Base-by-base conservation (phyloP, 2,888 invertebrate genomes). In the Ophion ventricosus region DNA sequence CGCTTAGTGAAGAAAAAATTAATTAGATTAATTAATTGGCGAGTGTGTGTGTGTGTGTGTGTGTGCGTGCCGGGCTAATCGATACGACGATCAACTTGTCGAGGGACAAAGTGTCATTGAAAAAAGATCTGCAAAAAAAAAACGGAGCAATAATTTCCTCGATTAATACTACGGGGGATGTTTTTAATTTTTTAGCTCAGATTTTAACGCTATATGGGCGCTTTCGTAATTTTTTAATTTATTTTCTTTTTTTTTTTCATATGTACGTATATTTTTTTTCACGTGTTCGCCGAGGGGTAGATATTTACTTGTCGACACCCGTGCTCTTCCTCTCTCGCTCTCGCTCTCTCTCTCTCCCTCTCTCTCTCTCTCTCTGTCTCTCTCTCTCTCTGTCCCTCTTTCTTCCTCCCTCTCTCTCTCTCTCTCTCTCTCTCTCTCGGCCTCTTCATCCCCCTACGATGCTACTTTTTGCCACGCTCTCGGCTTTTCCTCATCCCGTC, bases 1-100 rank as follows among this genome's bases (percentile, higher is more conserved):
- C 1, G 17, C n/a, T n/a, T 7, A 54, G 7, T 0, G 54, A 25
- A 7, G 17, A 49, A 1, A 54, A 25, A n/a, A 25, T 20, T 74
- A 80, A 80, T 74, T 80, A 74, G 74, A 74, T 80, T 56, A 69
- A 69, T 75, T 75, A 80, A 80, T 80, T 25, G 64, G 59, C 23
- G 73, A 59, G 76, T 26, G 49, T 14, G 26, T 43, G 61, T 17
- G 35, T 35, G 35, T n/a, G n/a, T n/a, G 76, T 26, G 49, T 14
- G 26, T 43, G 61, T 17, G 35, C 8, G 35, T 8, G 35, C 35
- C 35, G 35, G 35, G 80, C 69, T 80, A 75, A 69, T 80, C 80
- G 80, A 80, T 80, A 69, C 1, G 40, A 17, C n/a, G 56, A 56
- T 76, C 35, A 43, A 17, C 1, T 54, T 66, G 23, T 61, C 54